Conservation (phyloP, 2,888 invertebrate genomes). For the Epiblema foenella region DNA sequence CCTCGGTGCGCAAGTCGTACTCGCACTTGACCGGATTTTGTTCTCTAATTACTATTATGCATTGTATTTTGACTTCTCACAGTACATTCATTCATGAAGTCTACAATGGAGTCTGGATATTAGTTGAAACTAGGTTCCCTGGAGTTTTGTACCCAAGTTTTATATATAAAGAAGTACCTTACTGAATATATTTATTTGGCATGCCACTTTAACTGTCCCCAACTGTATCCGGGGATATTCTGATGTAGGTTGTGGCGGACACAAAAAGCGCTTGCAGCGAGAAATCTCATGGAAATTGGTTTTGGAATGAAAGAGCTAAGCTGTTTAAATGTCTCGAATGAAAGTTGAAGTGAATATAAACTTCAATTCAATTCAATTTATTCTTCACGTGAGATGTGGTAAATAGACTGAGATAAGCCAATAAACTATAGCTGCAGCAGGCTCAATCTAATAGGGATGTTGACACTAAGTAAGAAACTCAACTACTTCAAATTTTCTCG, state of each 20-base stretch:
- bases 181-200: neutral
- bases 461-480: no score
- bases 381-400: neutral
- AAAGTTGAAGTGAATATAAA: constrained; percentile 15
- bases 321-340: constrained; percentile 53
- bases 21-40: no score
- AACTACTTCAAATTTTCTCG: no score
- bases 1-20: no score
- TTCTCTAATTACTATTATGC: no score
- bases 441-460: neutral
- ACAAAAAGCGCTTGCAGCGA: constrained; percentile 60
- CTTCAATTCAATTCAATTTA: constrained; percentile 11
- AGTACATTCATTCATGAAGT: no score
- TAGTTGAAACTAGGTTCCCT: neutral
- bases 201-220: constrained; percentile 52
- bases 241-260: constrained; percentile 60
- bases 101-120: neutral
- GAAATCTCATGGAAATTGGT: constrained; percentile 60
- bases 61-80: no score
- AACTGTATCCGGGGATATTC: constrained; percentile 60
- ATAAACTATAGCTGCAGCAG: neutral
- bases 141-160: no score
- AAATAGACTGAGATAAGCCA: neutral
- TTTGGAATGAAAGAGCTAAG: constrained; percentile 54
- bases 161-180: no score